A percentile compares a stretch with the other conserved stretches of the same genome.
Evolutionary conservation across 2,113 vertebrate genomes (phyloP).

Genomic region (Sinocyclocheilus anshuiensis): DNA sequence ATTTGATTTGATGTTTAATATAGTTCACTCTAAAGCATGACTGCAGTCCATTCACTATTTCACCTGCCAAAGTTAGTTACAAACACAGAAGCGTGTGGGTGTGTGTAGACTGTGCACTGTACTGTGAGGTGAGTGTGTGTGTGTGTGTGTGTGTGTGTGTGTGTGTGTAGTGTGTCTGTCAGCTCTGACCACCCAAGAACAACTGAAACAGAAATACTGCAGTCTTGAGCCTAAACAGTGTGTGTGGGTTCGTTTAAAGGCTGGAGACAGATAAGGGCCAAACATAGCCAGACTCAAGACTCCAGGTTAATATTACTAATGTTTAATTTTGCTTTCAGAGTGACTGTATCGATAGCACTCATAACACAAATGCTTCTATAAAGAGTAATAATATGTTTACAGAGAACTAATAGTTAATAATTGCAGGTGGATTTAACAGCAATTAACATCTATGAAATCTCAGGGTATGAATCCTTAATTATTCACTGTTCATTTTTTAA

Average conservation of each 20-base stretch:
- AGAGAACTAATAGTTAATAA: neutral
- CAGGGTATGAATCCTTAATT: neutral
- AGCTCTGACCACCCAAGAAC: slow-evolving; percentile 56
- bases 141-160: slow-evolving; percentile 27
- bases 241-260: slow-evolving; percentile 28
- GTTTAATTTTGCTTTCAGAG: slow-evolving; percentile 13
- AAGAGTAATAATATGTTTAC: slow-evolving; percentile 21
- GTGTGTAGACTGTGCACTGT: slow-evolving; percentile 30
- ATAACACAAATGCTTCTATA: slow-evolving; percentile 2
- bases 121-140: slow-evolving; percentile 44
- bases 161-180: slow-evolving; percentile 42
- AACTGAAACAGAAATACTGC: slow-evolving; percentile 46
- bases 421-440: neutral
- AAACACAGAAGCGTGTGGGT: slow-evolving; percentile 57
- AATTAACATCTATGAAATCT: neutral
- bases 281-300: slow-evolving; percentile 64
- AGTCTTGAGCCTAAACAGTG: slow-evolving; percentile 39
- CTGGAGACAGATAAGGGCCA: slow-evolving; percentile 58
- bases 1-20: slow-evolving; percentile 64
- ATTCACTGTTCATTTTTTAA: neutral
- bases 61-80: slow-evolving; percentile 44
- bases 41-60: slow-evolving; percentile 11
- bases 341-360: neutral
- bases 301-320: slow-evolving; percentile 12
- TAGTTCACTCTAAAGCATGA: slow-evolving; percentile 25